Conservation (phyloP, 2,113 vertebrate species). For the Dasypus novemcinctus region DNA sequence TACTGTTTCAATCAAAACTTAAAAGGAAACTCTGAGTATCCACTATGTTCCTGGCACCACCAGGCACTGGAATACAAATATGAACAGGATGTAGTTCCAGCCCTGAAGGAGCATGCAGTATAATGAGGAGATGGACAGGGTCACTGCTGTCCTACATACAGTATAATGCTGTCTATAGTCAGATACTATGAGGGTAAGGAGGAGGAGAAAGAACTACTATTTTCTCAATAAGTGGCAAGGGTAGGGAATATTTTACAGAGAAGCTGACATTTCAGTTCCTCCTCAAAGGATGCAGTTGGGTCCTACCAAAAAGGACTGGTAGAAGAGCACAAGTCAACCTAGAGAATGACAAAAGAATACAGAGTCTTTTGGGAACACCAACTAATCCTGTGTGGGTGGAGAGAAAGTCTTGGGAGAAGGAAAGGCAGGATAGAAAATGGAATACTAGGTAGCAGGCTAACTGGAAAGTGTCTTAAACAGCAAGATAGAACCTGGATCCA, state of each 20-base stretch:
- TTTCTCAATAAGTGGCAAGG: neutral
- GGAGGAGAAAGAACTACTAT: neutral
- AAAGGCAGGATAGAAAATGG: neutral
- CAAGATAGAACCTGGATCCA: neutral
- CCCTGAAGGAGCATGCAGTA: accelerated
- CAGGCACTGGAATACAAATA: neutral
- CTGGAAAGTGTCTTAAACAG: neutral
- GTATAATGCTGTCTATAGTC: accelerated
- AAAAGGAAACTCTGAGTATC: neutral
- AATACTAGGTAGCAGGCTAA: neutral
- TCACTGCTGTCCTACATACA: accelerated
- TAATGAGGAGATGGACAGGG: neutral
- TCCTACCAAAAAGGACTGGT: neutral
- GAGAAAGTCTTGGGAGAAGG: neutral
- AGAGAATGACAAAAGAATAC: neutral
- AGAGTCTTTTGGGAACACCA: neutral
- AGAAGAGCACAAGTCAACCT: neutral
- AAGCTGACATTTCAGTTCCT: neutral
- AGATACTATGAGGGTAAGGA: neutral
- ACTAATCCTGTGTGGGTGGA: neutral
- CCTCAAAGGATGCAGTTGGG: neutral
- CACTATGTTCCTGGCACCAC: accelerated
- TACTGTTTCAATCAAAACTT: neutral
- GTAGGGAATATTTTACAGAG: neutral
- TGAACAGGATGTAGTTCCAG: accelerated